Evolutionary conservation across 2,113 vertebrate species (phyloP), one percentile per base, ranked within the genome.

Genomic region (Hypanus sabinus): DNA sequence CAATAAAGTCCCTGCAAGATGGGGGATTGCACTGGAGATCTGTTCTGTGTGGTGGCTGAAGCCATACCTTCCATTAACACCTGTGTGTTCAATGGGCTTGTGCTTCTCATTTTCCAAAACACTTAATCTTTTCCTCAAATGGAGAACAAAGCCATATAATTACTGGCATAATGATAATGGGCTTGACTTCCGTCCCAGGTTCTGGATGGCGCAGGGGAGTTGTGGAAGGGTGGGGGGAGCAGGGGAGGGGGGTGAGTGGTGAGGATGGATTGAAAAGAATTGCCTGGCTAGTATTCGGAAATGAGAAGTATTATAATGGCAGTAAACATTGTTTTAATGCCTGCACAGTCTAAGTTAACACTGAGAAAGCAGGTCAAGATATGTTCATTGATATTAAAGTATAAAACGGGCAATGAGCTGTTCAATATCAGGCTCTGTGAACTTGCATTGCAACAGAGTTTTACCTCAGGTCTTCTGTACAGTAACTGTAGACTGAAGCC

Each of bases 21-120:
- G 33, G 2, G 12, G 22, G 65, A 14, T 71, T 92, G 8, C 33
- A 18, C 33, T 92, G 62, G 38, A 46, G 65, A 71, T n/a, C 27
- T 71, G 65, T 38, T 92, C 8, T 92, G 90, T 92, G 90, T 71
- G 90, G 87, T 68, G 30, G 57, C 11, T 6, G 55, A 87, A 24
- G 12, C 30, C 0, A 20, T n/a, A 22, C 9, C 18, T 71, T 92
- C 68, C 57, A 36, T 8, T 70, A 24, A 36, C 33, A 70, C 14
- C 33, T 92, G 65, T 16, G 9, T 71, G 36, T 46, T n/a, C 65
- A 10, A 68, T 70, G 36, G 65, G 62, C 87, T 68, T 71, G 33
- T 92, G 90, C 90, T 92, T 33, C 90, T 71, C 68, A 62, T 38
- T 92, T 92, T 38, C 71, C 68, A 92, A 92, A 92, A 20, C 65